Conservation (phyloP, 2,113 vertebrate species). For the Megaceryle torquata region DNA sequence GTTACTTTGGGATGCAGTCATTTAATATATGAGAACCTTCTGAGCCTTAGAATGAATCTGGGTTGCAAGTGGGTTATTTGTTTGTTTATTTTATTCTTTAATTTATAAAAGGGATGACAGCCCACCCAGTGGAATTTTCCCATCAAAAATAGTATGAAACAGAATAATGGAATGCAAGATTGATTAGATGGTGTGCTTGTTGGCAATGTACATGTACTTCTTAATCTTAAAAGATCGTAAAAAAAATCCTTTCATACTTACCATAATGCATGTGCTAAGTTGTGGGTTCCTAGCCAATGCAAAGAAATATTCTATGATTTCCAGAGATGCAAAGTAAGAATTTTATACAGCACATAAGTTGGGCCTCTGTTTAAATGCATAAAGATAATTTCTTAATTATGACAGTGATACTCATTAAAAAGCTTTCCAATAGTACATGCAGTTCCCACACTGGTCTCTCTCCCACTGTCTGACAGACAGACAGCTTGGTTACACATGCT, state of each 20-base stretch:
- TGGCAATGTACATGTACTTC: constrained; percentile 50
- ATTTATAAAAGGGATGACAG: constrained; percentile 36
- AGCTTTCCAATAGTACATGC: constrained; percentile 27
- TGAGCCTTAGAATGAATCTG: constrained; percentile 3
- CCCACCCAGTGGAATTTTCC: constrained; percentile 66
- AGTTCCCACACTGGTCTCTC: constrained; percentile 65
- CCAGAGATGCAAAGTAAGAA: constrained; percentile 35
- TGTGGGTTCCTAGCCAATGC: constrained; percentile 43
- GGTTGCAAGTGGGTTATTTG: constrained; percentile 23
- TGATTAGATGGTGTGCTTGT: constrained; percentile 60
- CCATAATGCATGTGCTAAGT: constrained; percentile 21
- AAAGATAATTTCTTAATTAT: constrained; percentile 53
- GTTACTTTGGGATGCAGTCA: background rate
- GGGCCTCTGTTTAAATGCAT: constrained; percentile 1
- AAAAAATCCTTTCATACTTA: constrained; percentile 57
- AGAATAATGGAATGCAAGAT: constrained; percentile 43
- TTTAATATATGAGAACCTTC: constrained; percentile 19
- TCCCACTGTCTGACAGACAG: constrained; percentile 62
- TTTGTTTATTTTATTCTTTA: constrained; percentile 56
- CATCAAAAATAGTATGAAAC: constrained; percentile 60
- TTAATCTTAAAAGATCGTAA: constrained; percentile 59
- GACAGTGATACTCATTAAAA: constrained; percentile 48
- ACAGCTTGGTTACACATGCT: constrained; percentile 72
- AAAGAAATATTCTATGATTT: constrained; percentile 56
- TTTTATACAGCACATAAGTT: background rate